phyloP scores from a whole-genome alignment of 2,888 invertebrate species.

The Oxycera nigricornis region DNA sequence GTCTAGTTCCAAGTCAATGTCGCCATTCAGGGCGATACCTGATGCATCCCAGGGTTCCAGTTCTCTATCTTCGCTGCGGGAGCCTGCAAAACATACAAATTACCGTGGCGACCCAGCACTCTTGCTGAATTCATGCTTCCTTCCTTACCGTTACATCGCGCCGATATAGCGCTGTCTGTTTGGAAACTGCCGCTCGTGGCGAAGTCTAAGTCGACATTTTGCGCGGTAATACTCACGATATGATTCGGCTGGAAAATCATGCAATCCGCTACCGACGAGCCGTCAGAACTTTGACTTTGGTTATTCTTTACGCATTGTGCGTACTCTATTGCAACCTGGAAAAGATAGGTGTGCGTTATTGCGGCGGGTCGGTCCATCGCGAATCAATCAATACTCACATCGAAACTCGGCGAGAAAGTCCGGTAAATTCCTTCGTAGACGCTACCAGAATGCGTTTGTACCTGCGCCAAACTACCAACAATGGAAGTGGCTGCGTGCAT shows the following conservation, averaged over 20 bases:
- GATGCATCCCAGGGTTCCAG: constrained; percentile 89
- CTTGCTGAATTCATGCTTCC: too few species aligned
- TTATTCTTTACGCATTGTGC: constrained; percentile 71
- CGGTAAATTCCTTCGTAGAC: constrained; percentile 89
- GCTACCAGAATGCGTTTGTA: constrained; percentile 82
- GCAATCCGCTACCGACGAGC: constrained; percentile 54
- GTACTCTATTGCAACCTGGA: constrained; percentile 79
- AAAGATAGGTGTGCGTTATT: not conserved
- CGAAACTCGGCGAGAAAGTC: constrained; percentile 88
- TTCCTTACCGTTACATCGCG: constrained; percentile 77
- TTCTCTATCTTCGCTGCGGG: constrained; percentile 67
- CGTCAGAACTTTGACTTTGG: constrained; percentile 55
- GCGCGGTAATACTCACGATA: constrained; percentile 81
- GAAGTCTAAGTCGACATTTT: constrained; percentile 87
- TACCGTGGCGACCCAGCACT: too few species aligned
- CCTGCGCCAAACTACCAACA: constrained; percentile 82
- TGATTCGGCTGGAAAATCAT: constrained; percentile 81
- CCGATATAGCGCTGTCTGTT: constrained; percentile 87
- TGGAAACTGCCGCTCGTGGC: constrained; percentile 88
- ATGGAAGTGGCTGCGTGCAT: constrained; percentile 88
- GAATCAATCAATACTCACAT: constrained; percentile 64
- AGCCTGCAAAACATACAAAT: constrained; percentile 51
- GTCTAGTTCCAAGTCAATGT: constrained; percentile 74
- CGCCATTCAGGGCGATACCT: constrained; percentile 64
- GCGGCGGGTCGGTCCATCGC: not conserved